Evolutionary conservation across 1,140 invertebrate species (phyloP), one percentile per base, ranked within the genome.

Genomic region (Drosophila fuyamai): DNA sequence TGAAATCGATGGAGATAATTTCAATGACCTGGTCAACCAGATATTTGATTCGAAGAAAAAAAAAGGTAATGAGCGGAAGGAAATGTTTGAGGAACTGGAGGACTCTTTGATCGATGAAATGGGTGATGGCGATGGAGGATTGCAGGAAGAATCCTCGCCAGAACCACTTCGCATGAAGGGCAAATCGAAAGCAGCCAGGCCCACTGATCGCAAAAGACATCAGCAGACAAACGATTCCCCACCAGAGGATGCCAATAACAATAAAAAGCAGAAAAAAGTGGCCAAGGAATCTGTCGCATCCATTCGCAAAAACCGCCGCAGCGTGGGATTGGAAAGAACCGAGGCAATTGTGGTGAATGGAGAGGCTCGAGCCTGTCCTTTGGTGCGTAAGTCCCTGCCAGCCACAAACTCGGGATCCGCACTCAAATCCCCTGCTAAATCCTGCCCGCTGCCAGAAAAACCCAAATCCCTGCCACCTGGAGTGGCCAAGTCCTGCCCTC

Each of bases 391-490:
- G 18, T 58, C 67, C 4, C 32, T 71, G 44, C 44, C 62, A 2
- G 62, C 43, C 1, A 10, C n/a, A 13, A n/a, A 5, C 13, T 10
- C 29, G 5, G 57, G 5, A 0, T 35, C 18, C 32, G 10, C 13
- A 41, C n/a, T n/a, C n/a, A 6, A 6, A 6, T n/a, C 9, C n/a
- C 23, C 47, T 2, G 47, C 47, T 13, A 81, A 81, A 13, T 77
- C 67, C 12, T 48, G 67, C 18, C 79, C 57, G 0, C 18, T 68
- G 36, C 54, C 57, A 41, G n/a, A 35, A 1, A 58, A 54, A n/a
- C 47, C n/a, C 7, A 53, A 59, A 1, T 8, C 12, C 10, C 10
- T 40, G 38, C n/a, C 16, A 3, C 5, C 54, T 18, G 23, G 9
- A 0, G 23, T 29, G 23, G 29, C 41, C 0, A 60, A 65, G 5